phyloP scores from a whole-genome alignment of 2,113 vertebrate genomes.

The Osmerus eperlanus region DNA sequence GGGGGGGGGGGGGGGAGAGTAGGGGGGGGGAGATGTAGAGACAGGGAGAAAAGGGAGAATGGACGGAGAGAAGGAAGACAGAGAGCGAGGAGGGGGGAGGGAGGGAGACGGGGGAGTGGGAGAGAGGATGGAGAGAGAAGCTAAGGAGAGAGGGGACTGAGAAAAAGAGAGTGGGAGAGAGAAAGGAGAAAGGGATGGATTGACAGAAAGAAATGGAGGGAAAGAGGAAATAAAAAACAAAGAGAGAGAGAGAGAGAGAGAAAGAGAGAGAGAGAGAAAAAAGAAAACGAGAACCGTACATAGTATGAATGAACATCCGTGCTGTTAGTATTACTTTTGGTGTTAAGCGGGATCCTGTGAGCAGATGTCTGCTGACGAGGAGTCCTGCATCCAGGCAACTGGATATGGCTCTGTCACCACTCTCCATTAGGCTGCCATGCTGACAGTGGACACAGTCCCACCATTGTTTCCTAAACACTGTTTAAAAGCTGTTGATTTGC shows the following conservation, averaged over 20 bases:
- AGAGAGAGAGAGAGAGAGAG: background rate
- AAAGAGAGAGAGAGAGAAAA: too few species aligned
- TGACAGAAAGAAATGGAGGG: background rate
- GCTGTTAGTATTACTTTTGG: too few species aligned
- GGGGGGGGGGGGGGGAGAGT: conserved; percentile 5
- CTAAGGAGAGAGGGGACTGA: too few species aligned
- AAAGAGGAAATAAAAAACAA: background rate
- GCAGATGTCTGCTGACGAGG: too few species aligned
- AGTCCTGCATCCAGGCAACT: conserved; percentile 1
- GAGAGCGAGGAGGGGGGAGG: background rate
- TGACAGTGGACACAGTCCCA: conserved; percentile 3
- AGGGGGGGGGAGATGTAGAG: background rate
- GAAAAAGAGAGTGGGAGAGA: background rate
- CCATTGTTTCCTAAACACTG: conserved; percentile 45
- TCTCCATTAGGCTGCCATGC: conserved; percentile 12
- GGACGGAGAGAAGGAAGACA: background rate
- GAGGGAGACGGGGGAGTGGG: background rate
- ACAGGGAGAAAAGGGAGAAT: background rate
- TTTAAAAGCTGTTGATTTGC: conserved; percentile 58
- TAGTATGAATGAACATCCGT: too few species aligned
- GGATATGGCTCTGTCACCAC: background rate
- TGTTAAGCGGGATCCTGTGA: too few species aligned
- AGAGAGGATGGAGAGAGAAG: background rate
- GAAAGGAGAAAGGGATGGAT: background rate
- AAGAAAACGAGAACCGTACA: background rate